A percentile compares a stretch with the other conserved stretches of the same genome.
phyloP scores from a whole-genome alignment of 2,113 vertebrate genomes.

The Tympanuchus pallidicinctus region DNA sequence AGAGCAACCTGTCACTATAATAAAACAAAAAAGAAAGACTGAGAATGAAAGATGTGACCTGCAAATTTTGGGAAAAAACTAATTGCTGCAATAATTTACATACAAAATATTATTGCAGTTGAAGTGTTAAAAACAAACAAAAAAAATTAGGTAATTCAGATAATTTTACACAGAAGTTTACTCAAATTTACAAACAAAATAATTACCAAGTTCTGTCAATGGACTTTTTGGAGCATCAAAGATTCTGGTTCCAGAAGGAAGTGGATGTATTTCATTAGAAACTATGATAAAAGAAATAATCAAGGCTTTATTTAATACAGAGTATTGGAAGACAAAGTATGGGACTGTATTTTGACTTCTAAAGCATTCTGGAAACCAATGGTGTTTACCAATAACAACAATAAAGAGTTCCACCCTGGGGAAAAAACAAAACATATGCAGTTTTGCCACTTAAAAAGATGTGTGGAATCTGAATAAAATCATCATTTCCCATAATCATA shows the following conservation, averaged over 20 bases:
- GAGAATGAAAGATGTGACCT: background rate
- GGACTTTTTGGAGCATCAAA: conserved; percentile 68
- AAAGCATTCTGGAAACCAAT: background rate
- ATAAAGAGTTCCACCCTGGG: background rate
- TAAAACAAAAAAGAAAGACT: background rate
- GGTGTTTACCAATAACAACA: background rate
- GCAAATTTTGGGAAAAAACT: background rate
- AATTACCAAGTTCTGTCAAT: conserved; percentile 77
- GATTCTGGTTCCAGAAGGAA: conserved; percentile 63
- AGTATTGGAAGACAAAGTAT: background rate
- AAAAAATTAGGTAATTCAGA: background rate
- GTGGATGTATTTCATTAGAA: conserved; percentile 69
- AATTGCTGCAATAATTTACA: background rate
- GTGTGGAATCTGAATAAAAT: background rate
- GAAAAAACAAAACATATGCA: background rate
- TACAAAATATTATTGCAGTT: background rate
- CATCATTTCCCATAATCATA: background rate
- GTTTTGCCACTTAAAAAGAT: background rate
- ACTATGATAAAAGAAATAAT: conserved; percentile 73
- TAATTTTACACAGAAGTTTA: background rate
- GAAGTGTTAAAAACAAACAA: background rate
- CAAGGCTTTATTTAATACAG: conserved; percentile 33
- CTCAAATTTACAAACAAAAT: conserved; percentile 23
- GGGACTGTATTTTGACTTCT: background rate
- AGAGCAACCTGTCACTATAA: background rate